Percentiles rank a stretch among this genome's conserved stretches.
phyloP scores from a whole-genome alignment of 2,797 vertebrate species.

The Odontamblyopus lacepedii region DNA sequence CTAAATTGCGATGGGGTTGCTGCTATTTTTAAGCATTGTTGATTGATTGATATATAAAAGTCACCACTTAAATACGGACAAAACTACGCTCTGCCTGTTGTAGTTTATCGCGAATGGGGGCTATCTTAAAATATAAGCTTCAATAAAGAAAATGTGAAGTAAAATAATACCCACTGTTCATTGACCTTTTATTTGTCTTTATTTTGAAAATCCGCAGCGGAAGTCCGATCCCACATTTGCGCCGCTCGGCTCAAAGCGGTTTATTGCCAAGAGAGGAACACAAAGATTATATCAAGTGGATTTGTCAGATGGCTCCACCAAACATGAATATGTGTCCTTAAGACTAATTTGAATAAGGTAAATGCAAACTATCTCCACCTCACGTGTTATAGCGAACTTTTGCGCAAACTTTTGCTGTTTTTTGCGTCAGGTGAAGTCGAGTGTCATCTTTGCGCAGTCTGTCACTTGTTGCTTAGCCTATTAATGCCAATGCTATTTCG shows the following conservation, averaged over 20 bases:
- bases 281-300: constrained; percentile 59
- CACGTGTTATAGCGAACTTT: background rate
- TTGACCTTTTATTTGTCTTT: background rate
- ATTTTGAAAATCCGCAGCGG: constrained; percentile 34
- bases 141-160: background rate
- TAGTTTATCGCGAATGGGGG: background rate
- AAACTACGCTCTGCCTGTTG: background rate
- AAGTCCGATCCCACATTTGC: accelerated
- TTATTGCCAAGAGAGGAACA: constrained; percentile 13
- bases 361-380: background rate
- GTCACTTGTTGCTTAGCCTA: constrained; percentile 46
- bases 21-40: too few species aligned
- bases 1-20: too few species aligned
- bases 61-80: too few species aligned
- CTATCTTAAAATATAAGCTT: background rate
- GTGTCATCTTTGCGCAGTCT: constrained; percentile 41
- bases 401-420: constrained; percentile 17
- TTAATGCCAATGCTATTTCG: background rate
- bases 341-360: constrained; percentile 2
- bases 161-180: background rate
- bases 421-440: constrained; percentile 18
- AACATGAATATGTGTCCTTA: constrained; percentile 4
- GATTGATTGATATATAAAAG: too few species aligned
- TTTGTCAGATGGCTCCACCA: constrained; percentile 39
- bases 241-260: background rate